phyloP scores from a whole-genome alignment of 2,888 invertebrate species.

The Aquatica leii region DNA sequence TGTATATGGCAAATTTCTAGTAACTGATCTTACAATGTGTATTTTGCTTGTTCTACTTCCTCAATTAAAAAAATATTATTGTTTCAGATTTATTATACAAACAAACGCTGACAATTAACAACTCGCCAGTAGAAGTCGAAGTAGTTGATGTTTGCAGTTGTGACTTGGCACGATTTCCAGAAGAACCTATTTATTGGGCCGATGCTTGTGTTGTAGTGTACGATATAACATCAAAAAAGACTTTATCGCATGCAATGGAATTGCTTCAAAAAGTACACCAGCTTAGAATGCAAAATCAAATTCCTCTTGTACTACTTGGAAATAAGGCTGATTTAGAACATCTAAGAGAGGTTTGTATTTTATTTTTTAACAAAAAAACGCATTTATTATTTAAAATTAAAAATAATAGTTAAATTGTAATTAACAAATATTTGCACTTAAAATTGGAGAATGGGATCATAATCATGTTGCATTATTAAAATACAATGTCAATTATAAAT shows the following conservation, averaged over 20 bases:
- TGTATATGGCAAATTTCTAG: conserved; percentile 10
- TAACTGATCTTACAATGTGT: conserved; percentile 8
- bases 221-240: conserved; percentile 76
- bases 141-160: conserved; percentile 83
- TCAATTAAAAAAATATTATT: conserved; percentile 7
- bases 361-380: background rate
- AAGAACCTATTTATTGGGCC: conserved; percentile 76
- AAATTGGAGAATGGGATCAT: conserved; percentile 22
- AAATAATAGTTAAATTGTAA: too few species aligned
- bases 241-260: conserved; percentile 74
- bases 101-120: conserved; percentile 77
- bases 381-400: too few species aligned
- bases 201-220: conserved; percentile 82
- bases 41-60: background rate
- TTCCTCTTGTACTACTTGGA: conserved; percentile 73
- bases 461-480: conserved; percentile 10
- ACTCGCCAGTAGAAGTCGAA: conserved; percentile 76
- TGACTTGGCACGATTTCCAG: conserved; percentile 67
- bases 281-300: conserved; percentile 61
- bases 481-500: conserved; percentile 21
- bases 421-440: background rate
- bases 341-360: conserved; percentile 71
- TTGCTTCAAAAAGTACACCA: conserved; percentile 67
- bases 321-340: conserved; percentile 85
- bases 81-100: conserved; percentile 78